These are phyloP conservation scores for Trachemys scripta DNA, from an alignment of 2,113 vertebrate species.

Conservation along the genomic window DNA sequence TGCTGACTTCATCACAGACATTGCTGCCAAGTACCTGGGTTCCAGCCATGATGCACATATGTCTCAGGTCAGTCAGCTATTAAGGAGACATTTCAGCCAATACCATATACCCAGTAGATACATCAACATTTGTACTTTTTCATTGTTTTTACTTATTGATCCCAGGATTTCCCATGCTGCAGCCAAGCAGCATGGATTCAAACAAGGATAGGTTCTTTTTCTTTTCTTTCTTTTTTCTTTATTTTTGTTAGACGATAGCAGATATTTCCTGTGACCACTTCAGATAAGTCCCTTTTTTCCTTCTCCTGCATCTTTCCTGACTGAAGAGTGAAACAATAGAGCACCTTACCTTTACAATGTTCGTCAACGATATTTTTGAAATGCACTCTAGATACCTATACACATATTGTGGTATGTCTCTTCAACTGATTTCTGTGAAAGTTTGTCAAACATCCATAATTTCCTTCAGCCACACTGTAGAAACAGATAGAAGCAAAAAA, in stretches of 20 bases:
- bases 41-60: conserved; percentile 67
- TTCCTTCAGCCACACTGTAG: conserved; percentile 23
- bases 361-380: not conserved
- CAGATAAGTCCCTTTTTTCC: not conserved
- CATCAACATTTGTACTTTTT: not conserved
- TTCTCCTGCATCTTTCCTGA: not conserved
- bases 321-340: not conserved
- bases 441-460: conserved; percentile 46
- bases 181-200: not conserved
- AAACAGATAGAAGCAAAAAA: not conserved
- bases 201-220: not conserved
- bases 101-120: not conserved
- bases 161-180: not conserved
- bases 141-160: not conserved
- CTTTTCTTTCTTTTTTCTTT: not conserved
- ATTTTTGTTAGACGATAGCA: not conserved
- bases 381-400: not conserved
- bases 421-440: conserved; percentile 42
- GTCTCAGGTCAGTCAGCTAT: conserved; percentile 77
- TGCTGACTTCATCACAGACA: conserved; percentile 76
- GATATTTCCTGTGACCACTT: not conserved
- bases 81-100: conserved; percentile 57
- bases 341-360: not conserved
- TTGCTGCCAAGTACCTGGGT: conserved; percentile 70
- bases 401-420: conserved; percentile 6